Evolutionary conservation across 2,888 invertebrate species (phyloP), one percentile per base, ranked within the genome.

Genomic region (Epistrophella euchroma): DNA sequence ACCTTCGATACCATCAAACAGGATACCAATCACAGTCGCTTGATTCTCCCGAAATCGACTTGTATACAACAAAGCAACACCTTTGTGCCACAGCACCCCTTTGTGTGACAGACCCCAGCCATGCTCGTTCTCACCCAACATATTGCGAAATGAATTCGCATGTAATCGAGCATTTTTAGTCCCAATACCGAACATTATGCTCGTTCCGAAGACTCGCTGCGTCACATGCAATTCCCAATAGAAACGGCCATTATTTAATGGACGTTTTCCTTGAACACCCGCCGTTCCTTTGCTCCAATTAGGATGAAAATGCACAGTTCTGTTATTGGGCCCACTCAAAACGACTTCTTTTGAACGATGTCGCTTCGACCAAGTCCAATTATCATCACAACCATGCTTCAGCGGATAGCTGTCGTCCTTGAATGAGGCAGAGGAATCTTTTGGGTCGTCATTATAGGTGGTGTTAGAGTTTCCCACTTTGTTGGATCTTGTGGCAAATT

Each of bases 201-300:
- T 93, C 0, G 96, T 96, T 25, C 96, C 96, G 89, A 96, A 96
- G 52, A 96, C 94, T 56, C 96, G 92, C 89, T 94, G 94, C 0
- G 95, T 94, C 0, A 94, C 92, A 87, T 93, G 93, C 75, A 96
- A 91, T 90, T 96, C 95, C 95, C 95, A 96, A 90, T 95, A 96
- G 90, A 94, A 94, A 45, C 93, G 91, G 1, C 94, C 94, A 89
- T 94, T 94, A 90, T 95, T 95, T n/a, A 96, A 92, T 9, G 94
- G 92, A 25, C 94, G 92, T 19, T 94, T 95, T 7, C 96, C 96
- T 62, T 95, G 93, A 0, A 96, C 95, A 0, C 95, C 96, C 0
- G 96, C 96, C 0, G 96, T 96, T 10, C 96, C 96, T 89, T 95
- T 95, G 90, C 95, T 95, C 96, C 96, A 96, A 90, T 95, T 95